These are phyloP conservation scores for Rhabdornis inornatus DNA, from an alignment of 2,113 vertebrate species.

Conservation along the genomic window DNA sequence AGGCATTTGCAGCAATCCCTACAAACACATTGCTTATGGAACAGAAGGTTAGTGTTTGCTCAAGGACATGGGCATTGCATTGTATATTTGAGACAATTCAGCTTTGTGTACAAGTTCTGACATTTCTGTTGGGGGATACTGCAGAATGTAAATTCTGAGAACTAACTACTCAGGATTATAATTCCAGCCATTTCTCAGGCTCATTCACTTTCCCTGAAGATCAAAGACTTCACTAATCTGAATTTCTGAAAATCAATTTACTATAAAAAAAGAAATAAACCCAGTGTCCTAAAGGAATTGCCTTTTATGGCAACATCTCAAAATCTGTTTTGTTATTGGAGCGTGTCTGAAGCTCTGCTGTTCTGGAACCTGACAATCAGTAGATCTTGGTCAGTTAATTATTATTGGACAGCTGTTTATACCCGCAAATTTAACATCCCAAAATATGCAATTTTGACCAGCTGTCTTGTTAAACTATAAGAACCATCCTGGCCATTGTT, in stretches of 20 bases:
- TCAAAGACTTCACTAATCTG: background rate
- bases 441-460: background rate
- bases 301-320: background rate
- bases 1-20: conserved; percentile 94
- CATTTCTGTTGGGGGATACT: background rate
- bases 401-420: background rate
- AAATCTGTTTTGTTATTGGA: background rate
- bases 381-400: background rate
- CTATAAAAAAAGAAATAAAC: background rate
- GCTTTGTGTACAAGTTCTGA: background rate
- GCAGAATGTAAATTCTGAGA: background rate
- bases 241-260: background rate
- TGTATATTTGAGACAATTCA: background rate
- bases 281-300: background rate
- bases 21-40: conserved; percentile 94
- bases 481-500: background rate
- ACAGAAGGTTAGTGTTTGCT: conserved; percentile 89
- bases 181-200: background rate
- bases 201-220: background rate
- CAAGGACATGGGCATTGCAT: background rate
- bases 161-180: background rate
- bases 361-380: background rate
- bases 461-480: background rate
- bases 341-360: background rate
- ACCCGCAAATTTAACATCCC: background rate